Conservation (phyloP, 2,113 vertebrate genomes). For the Centropus bengalensis region DNA sequence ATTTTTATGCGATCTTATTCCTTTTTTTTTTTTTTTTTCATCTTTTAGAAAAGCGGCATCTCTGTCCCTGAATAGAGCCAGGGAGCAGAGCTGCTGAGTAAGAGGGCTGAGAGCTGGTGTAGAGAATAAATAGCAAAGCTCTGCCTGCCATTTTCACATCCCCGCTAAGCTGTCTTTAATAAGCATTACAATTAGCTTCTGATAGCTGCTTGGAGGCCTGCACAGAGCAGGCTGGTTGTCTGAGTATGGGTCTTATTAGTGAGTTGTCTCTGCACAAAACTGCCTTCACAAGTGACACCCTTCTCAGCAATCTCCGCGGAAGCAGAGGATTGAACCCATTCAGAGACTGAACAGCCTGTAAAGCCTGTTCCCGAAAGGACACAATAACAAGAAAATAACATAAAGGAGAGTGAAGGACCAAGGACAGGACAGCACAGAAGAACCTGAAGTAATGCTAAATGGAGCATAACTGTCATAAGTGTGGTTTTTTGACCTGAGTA, state of each 20-base stretch:
- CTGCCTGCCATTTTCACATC: conserved; percentile 58
- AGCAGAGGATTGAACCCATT: conserved; percentile 9
- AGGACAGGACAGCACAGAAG: background rate
- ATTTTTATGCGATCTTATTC: background rate
- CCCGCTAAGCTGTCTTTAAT: conserved; percentile 63
- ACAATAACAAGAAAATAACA: conserved; percentile 50
- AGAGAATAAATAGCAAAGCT: conserved; percentile 64
- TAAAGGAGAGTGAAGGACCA: background rate
- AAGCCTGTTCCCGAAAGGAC: background rate
- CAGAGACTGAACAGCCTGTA: conserved; percentile 1
- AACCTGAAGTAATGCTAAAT: background rate
- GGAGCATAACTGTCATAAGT: background rate
- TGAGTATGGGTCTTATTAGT: conserved; percentile 41
- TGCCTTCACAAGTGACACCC: conserved; percentile 48
- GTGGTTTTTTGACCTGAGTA: conserved; percentile 19
- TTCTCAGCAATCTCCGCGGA: background rate
- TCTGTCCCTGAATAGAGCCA: conserved; percentile 32
- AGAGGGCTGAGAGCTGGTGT: conserved; percentile 22
- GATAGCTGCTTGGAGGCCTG: conserved; percentile 37
- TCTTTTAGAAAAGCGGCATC: conserved; percentile 22
- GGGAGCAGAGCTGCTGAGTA: conserved; percentile 36
- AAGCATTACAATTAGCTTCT: conserved; percentile 67
- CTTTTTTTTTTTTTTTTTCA: background rate
- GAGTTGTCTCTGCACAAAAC: conserved; percentile 45
- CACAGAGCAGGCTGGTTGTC: background rate